Evolutionary conservation across 92 coral and sea anemone species (phyloP), one percentile per base, ranked within the genome.

Genomic region (Plumapathes pennacea): DNA sequence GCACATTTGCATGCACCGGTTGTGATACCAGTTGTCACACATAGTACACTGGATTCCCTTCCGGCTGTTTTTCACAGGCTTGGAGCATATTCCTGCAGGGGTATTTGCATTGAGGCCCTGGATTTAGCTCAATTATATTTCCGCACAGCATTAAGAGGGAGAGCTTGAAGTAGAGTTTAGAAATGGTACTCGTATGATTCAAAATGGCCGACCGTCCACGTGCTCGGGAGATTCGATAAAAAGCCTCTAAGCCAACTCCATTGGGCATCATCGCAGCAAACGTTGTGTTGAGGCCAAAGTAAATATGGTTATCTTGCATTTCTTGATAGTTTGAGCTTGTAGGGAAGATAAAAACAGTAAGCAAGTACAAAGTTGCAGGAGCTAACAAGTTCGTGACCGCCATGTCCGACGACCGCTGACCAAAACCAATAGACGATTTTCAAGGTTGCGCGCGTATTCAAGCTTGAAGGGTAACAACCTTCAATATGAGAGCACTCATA

Each of bases 251-350:
- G 28, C 67, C 76, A 9, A 45, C 67, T 8, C 26, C 57, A 4
- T 56, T 69, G 10, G 47, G 66, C 13, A 23, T 65, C 46, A 44
- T 69, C 13, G 76, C 23, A 9, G 67, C 67, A 21, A 57, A 69
- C 13, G 50, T 69, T 28, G 46, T 20, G 54, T 48, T 48, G 20
- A 33, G 48, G 48, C 6, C 18, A 6, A 13, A 25, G 14, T 32
- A 13, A 38, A 33, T 11, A 5, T 32, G 60, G 12, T 15, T 15
- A 18, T 49, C 21, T 48, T 34, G 24, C 13, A 24, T 15, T 30
- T 48, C 17, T n/a, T 10, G 22, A 28, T 25, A 18, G 15, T 34
- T 60, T 13, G 0, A 48, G 1, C 50, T 14, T 49, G 19, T 2
- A 4, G 38, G 5, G 34, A 19, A 49, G 26, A 50, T 18, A 9